phyloP scores from a whole-genome alignment of 1,140 invertebrate genomes.

The Drosophila arizonae region DNA sequence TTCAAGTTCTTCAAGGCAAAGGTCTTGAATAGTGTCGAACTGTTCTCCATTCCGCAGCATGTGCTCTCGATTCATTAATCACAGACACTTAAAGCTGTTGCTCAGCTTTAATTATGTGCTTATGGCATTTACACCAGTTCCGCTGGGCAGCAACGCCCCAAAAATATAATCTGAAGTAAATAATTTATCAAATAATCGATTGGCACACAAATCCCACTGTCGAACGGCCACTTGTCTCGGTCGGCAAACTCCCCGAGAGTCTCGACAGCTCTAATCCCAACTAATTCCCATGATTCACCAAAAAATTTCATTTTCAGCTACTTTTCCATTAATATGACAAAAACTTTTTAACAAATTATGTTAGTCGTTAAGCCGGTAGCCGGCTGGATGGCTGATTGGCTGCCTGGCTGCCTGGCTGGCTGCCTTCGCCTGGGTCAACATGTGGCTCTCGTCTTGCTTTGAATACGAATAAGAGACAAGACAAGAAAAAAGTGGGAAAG shows the following conservation, averaged over 20 bases:
- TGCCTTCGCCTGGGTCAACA: constrained; percentile 38
- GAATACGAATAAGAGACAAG: constrained; percentile 2
- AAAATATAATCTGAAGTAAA: constrained; percentile 48
- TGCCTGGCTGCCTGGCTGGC: constrained; percentile 11
- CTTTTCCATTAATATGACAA: constrained; percentile 76
- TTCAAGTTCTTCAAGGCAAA: too few relatives aligned
- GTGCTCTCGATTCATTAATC: constrained; percentile 60
- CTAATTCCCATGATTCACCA: constrained; percentile 71
- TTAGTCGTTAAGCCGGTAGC: constrained; percentile 52
- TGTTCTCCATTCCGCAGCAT: constrained; percentile 18
- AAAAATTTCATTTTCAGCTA: constrained; percentile 59
- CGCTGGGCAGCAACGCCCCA: background rate
- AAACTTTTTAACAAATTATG: constrained; percentile 77
- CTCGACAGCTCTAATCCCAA: constrained; percentile 63
- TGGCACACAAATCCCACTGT: constrained; percentile 56
- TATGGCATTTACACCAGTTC: constrained; percentile 24
- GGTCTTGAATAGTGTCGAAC: constrained; percentile 14
- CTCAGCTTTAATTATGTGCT: constrained; percentile 62
- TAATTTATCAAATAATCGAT: constrained; percentile 79
- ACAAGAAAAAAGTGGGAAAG: background rate
- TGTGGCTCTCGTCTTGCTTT: constrained; percentile 23
- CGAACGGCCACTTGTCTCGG: constrained; percentile 43
- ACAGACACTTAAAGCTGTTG: constrained; percentile 51
- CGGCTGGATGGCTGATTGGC: background rate
- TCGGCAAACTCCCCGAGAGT: constrained; percentile 2